Conservation (phyloP, 2,797 vertebrate species). For the Hydrophis major region DNA sequence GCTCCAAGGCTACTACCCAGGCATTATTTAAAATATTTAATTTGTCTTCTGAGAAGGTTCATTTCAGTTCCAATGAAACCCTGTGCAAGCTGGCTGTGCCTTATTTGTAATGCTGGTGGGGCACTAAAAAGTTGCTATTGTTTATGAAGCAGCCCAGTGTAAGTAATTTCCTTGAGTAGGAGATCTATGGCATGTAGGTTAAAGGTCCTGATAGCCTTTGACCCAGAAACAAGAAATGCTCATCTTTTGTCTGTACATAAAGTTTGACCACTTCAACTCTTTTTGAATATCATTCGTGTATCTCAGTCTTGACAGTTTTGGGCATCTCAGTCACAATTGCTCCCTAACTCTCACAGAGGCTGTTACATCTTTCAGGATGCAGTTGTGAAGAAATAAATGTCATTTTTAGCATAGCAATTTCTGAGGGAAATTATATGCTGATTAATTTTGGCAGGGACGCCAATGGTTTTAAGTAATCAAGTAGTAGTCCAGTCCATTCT, state of each 20-base stretch:
- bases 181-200: constrained; percentile 53
- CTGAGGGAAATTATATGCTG: not conserved
- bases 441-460: constrained; percentile 24
- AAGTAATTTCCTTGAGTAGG: constrained; percentile 64
- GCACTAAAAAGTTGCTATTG: constrained; percentile 43
- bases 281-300: constrained; percentile 45
- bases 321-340: constrained; percentile 28
- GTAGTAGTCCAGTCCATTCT: constrained; percentile 10
- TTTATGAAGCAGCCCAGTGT: constrained; percentile 60
- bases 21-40: constrained; percentile 54
- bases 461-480: constrained; percentile 6
- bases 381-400: constrained; percentile 28
- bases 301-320: constrained; percentile 40
- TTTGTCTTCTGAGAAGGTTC: constrained; percentile 47
- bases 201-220: constrained; percentile 55
- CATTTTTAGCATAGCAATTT: constrained; percentile 13
- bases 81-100: constrained; percentile 17
- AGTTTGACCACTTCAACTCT: constrained; percentile 54
- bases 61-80: constrained; percentile 59
- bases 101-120: constrained; percentile 59
- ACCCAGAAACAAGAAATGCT: constrained; percentile 63
- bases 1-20: constrained; percentile 20
- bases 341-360: constrained; percentile 30
- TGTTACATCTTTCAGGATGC: constrained; percentile 21
- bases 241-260: constrained; percentile 47